A percentile compares a stretch with the other conserved stretches of the same genome.
These are phyloP conservation scores for Hypena proboscidalis DNA, from an alignment of 2,888 invertebrate genomes.

Conservation along the genomic window DNA sequence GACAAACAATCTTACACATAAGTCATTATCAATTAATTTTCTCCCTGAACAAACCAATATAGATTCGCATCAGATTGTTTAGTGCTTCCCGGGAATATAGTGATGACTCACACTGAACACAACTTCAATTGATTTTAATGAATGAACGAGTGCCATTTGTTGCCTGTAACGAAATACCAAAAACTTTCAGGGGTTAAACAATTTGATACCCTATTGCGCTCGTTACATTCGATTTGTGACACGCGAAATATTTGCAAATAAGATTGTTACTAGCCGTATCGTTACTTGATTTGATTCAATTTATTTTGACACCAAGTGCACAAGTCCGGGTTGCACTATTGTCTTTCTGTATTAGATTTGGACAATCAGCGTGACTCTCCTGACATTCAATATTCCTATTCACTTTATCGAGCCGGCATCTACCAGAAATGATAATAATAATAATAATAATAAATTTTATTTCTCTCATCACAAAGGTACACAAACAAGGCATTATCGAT, in stretches of 20 bases:
- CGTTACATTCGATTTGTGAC: constrained; percentile 49
- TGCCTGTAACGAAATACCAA: constrained; percentile 51
- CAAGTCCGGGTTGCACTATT: constrained; percentile 3
- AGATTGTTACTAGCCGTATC: constrained; percentile 26
- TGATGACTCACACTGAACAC: constrained; percentile 55
- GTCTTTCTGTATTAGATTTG: constrained; percentile 13
- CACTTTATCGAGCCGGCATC: background rate
- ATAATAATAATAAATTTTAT: too few relatives aligned
- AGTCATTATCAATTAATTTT: constrained; percentile 2
- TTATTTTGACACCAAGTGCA: constrained; percentile 19
- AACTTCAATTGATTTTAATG: constrained; percentile 64
- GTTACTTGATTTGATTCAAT: constrained; percentile 30
- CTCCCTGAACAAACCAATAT: constrained; percentile 14
- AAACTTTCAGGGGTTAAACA: constrained; percentile 63
- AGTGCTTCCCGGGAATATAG: constrained; percentile 46
- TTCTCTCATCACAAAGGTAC: too few relatives aligned
- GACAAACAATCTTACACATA: background rate
- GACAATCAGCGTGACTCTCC: background rate
- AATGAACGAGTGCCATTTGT: constrained; percentile 54
- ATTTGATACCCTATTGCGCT: constrained; percentile 52
- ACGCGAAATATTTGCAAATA: constrained; percentile 33
- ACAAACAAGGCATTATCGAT: too few relatives aligned
- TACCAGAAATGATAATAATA: too few relatives aligned
- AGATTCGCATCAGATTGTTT: constrained; percentile 19
- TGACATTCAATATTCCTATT: background rate